Percentiles rank a stretch among this genome's conserved stretches.
These are phyloP conservation scores for Aromia moschata DNA, from an alignment of 2,888 invertebrate genomes.

Conservation along the genomic window DNA sequence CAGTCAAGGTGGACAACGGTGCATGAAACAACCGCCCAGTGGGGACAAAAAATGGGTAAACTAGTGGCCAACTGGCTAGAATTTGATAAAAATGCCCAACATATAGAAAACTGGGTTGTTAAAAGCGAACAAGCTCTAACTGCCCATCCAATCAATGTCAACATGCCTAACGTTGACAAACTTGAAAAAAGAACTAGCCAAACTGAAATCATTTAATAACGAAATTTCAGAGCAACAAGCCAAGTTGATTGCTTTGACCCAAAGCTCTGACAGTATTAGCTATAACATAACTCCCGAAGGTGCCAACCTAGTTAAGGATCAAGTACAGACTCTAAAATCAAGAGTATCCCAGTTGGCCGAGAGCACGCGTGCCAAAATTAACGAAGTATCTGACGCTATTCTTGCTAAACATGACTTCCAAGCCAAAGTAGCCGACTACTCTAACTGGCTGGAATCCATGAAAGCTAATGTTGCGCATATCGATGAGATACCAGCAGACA, in stretches of 20 bases:
- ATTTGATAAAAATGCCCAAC: conserved; percentile 80
- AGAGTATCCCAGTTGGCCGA: conserved; percentile 81
- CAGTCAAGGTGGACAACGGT: conserved; percentile 86
- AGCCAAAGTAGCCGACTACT: conserved; percentile 79
- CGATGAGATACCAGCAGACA: conserved; percentile 83
- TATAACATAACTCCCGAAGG: conserved; percentile 83
- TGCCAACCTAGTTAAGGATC: conserved; percentile 74
- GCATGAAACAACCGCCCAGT: conserved; percentile 81
- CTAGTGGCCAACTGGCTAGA: conserved; percentile 83
- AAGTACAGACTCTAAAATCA: conserved; percentile 77
- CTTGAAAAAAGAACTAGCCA: conserved; percentile 79
- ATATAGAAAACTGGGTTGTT: conserved; percentile 81
- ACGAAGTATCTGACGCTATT: conserved; percentile 82
- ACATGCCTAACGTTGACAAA: conserved; percentile 78
- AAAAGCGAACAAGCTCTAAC: conserved; percentile 72
- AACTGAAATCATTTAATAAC: conserved; percentile 82
- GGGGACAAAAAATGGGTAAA: conserved; percentile 81
- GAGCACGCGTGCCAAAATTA: conserved; percentile 77
- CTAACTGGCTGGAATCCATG: conserved; percentile 81
- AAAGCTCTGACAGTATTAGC: conserved; percentile 81
- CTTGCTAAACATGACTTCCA: conserved; percentile 85
- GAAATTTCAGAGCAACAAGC: conserved; percentile 88
- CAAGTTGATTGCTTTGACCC: conserved; percentile 80
- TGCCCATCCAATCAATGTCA: conserved; percentile 69
- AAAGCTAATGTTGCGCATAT: conserved; percentile 77